Base-by-base conservation (phyloP, 2,888 invertebrate species). In the Schizotus pectinicornis region DNA sequence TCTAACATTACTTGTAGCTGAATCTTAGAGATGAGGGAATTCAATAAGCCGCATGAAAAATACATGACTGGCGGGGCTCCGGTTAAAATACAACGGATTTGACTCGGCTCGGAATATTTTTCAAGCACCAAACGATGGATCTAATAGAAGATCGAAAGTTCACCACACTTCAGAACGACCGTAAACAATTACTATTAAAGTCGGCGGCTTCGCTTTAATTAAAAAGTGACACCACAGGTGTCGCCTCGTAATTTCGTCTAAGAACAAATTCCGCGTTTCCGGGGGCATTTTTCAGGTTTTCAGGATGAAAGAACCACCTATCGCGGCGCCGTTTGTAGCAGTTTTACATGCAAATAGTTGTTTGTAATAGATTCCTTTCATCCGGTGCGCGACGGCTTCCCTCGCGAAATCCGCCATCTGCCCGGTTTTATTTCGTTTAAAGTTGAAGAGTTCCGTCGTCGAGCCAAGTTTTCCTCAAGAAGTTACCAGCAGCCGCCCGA, bases 21-120 rank as follows among this genome's bases (percentile, higher is more conserved):
- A 38, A 39, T 22, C 22, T 22, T 39, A 11, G 39, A 12, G 30
- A 60, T 58, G 50, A 56, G 22, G 22, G 22, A 62, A 62, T 56
- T 54, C 62, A 59, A 62, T 62, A 56, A 64, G 56, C 56, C 56
- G 36, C 56, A 62, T 62, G 62, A 64, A 62, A 62, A 56, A 62
- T 61, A 64, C 62, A 62, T 62, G 64, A 60, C 62, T 12, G 31
- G 30, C 46, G 7, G 35, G 38, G 36, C 33, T 49, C 32, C 31
- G n/a, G 12, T 56, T 22, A 14, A 41, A 41, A 41, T 41, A 13
- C 30, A 41, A n/a, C n/a, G 36, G 11, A 36, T 36, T 36, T 36
- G 36, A 36, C 11, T 36, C 6, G 11, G 11, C 11, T 36, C 6
- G 11, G 11, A 36, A 36, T n/a, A 36, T 36, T 6, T 36, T 36